Conservation (phyloP, 1,140 invertebrate genomes). For the Ooceraea biroi region DNA sequence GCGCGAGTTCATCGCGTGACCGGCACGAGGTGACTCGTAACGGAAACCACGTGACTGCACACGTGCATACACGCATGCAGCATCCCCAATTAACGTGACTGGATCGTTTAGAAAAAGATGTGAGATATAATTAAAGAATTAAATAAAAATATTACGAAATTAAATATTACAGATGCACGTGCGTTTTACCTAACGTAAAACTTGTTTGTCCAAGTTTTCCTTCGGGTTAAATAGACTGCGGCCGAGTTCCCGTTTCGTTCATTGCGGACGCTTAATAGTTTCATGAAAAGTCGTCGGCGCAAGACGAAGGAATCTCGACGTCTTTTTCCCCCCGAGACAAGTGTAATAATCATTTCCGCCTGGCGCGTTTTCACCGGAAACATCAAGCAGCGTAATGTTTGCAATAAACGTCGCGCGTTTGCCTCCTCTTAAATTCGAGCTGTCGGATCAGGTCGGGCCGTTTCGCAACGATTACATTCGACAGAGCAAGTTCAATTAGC, state of each 20-base stretch:
- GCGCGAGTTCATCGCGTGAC: background rate
- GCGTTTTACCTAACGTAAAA: conserved; percentile 27
- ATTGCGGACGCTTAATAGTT: conserved; percentile 28
- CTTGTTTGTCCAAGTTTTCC: conserved; percentile 23
- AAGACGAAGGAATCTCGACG: conserved; percentile 23
- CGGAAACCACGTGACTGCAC: background rate
- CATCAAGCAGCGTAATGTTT: conserved; percentile 40
- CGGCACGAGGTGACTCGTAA: background rate
- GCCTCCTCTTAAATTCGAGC: background rate
- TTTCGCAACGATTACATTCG: conserved; percentile 4
- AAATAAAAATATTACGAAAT: too few species aligned
- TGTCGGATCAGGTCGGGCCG: conserved; percentile 26
- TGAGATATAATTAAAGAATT: too few species aligned
- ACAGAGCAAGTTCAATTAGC: conserved; percentile 14
- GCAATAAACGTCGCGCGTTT: conserved; percentile 52
- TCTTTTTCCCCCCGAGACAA: background rate
- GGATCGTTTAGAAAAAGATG: background rate
- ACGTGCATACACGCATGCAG: background rate
- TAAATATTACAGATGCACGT: background rate
- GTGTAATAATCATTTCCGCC: conserved; percentile 31
- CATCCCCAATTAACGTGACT: conserved; percentile 11
- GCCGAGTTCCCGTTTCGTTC: conserved; percentile 29
- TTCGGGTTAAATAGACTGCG: conserved; percentile 13
- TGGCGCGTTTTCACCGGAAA: conserved; percentile 67
- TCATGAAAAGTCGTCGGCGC: conserved; percentile 43